phyloP scores from a whole-genome alignment of 2,888 invertebrate species.

The Chydorus sphaericus region DNA sequence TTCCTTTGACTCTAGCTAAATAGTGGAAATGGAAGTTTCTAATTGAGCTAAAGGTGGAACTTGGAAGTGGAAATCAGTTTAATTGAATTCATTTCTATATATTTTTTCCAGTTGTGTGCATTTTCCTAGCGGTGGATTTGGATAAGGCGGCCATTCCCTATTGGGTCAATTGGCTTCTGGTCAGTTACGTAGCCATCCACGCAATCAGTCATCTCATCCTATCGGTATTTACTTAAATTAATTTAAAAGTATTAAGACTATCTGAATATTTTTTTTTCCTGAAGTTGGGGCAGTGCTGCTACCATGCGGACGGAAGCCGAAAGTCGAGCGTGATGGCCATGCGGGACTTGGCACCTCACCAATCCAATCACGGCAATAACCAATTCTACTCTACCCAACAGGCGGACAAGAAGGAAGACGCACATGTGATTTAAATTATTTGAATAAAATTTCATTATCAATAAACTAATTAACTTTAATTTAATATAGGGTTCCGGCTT shows the following conservation, averaged over 20 bases:
- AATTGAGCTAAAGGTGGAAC: no score
- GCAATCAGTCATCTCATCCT: conserved; percentile 71
- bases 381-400: conserved; percentile 5
- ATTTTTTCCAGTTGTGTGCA: conserved; percentile 61
- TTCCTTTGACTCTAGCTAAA: no score
- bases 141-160: conserved; percentile 71
- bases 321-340: conserved; percentile 1
- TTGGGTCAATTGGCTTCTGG: conserved; percentile 77
- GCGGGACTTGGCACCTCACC: conserved; percentile 10
- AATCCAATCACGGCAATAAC: conserved; percentile 1
- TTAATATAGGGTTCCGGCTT: conserved; percentile 12
- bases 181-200: conserved; percentile 77
- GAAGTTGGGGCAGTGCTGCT: conserved; percentile 11
- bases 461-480: not conserved
- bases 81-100: conserved; percentile 5
- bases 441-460: not conserved
- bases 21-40: no score
- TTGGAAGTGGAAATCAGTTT: not conserved
- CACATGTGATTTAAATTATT: not conserved
- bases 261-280: not conserved
- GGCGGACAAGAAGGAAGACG: conserved; percentile 11
- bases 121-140: conserved; percentile 80
- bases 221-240: conserved; percentile 42
- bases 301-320: conserved; percentile 1
- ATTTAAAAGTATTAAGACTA: not conserved